These are phyloP conservation scores for Varanus komodoensis DNA, from an alignment of 2,113 vertebrate genomes.

Conservation along the genomic window DNA sequence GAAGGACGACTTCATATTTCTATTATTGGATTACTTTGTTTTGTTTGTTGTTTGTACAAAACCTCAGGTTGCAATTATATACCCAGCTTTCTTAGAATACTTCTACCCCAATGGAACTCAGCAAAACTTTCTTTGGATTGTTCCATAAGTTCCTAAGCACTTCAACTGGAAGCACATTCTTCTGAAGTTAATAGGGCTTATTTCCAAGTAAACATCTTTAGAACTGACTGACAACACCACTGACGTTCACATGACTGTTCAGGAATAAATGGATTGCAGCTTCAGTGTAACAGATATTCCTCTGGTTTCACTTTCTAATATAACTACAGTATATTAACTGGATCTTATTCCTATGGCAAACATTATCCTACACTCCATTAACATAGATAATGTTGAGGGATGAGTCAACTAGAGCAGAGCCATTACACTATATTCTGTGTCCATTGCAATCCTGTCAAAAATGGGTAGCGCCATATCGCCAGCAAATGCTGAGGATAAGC, in stretches of 20 bases:
- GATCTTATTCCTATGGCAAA: not conserved
- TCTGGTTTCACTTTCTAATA: not conserved
- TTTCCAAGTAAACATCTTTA: not conserved
- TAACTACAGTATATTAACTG: not conserved
- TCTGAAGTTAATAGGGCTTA: not conserved
- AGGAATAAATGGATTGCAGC: not conserved
- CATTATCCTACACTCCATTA: not conserved
- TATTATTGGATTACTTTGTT: too few relatives aligned
- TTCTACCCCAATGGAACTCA: not conserved
- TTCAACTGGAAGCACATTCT: not conserved
- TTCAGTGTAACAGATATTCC: not conserved
- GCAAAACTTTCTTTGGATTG: not conserved
- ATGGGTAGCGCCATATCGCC: not conserved
- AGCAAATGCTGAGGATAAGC: not conserved
- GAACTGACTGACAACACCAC: not conserved
- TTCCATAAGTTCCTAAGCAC: not conserved
- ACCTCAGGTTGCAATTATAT: too few relatives aligned
- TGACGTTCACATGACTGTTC: not conserved
- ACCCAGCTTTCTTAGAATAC: too few relatives aligned
- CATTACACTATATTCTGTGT: too few relatives aligned
- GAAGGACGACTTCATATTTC: too few relatives aligned
- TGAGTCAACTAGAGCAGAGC: not conserved
- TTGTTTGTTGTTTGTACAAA: too few relatives aligned
- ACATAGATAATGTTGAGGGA: not conserved
- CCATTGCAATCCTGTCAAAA: not conserved